A percentile compares a stretch with the other conserved stretches of the same genome.
Evolutionary conservation across 2,797 vertebrate genomes (phyloP).

Genomic region (Diceros bicornis): DNA sequence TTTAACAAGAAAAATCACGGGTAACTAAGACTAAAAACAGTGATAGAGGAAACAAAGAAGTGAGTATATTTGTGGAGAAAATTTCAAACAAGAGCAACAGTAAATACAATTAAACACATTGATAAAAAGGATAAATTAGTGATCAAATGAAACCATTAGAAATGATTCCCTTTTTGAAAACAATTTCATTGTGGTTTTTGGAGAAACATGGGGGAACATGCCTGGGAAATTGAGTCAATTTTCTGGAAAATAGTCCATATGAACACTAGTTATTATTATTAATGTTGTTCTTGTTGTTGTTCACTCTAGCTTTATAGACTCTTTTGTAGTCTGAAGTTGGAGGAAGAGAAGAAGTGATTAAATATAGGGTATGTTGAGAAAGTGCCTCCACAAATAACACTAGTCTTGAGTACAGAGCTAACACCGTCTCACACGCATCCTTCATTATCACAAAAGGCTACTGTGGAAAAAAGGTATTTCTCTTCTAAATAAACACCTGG

Average conservation of each 20-base stretch:
- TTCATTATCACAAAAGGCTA: neutral
- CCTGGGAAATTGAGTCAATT: neutral
- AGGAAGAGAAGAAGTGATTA: neutral
- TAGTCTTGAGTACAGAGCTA: neutral
- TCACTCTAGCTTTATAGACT: neutral
- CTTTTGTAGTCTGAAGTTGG: neutral
- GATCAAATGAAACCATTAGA: neutral
- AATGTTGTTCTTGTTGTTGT: neutral
- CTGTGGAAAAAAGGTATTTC: neutral
- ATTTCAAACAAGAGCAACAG: neutral
- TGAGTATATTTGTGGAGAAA: neutral
- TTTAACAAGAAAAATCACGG: neutral
- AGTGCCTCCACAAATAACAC: neutral
- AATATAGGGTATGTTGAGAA: neutral
- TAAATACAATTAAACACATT: neutral
- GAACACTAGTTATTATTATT: neutral
- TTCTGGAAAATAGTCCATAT: neutral
- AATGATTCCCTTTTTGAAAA: neutral
- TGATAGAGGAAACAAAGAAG: neutral
- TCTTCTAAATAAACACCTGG: neutral
- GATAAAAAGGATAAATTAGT: neutral
- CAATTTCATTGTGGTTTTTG: neutral
- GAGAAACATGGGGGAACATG: neutral
- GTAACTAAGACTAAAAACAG: neutral
- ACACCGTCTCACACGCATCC: neutral